phyloP scores from a whole-genome alignment of 2,888 invertebrate genomes.

The Diadegma fenestrale region DNA sequence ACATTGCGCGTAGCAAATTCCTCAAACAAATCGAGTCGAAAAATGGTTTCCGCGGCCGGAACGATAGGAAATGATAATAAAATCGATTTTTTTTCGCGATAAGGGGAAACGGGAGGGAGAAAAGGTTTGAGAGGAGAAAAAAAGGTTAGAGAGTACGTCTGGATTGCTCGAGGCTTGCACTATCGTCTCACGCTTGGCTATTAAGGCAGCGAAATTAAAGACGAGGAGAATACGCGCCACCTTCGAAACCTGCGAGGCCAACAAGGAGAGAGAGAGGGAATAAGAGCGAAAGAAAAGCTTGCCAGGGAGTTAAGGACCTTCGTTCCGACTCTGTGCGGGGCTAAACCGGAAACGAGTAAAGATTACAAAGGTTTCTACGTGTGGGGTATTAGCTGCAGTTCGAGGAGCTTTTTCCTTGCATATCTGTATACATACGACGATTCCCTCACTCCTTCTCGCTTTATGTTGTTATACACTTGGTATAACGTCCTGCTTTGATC shows the following conservation, averaged over 20 bases:
- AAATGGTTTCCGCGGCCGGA: background rate
- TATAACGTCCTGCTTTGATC: constrained; percentile 68
- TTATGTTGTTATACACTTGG: constrained; percentile 43
- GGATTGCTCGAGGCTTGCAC: constrained; percentile 48
- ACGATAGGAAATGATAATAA: background rate
- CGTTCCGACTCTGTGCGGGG: constrained; percentile 46
- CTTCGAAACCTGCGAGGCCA: constrained; percentile 6
- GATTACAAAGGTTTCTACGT: constrained; percentile 66
- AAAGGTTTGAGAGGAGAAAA: background rate
- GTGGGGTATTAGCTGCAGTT: constrained; percentile 64
- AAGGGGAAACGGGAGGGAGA: background rate
- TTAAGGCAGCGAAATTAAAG: constrained; percentile 65
- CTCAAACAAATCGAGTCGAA: background rate
- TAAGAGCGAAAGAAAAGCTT: constrained; percentile 32
- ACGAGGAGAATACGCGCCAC: constrained; percentile 48
- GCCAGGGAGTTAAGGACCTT: constrained; percentile 67
- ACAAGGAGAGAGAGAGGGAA: constrained; percentile 26
- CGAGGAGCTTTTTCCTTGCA: constrained; percentile 47
- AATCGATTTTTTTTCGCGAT: constrained; percentile 9
- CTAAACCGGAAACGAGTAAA: constrained; percentile 67
- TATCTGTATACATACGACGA: background rate
- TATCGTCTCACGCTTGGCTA: constrained; percentile 60
- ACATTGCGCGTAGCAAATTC: background rate
- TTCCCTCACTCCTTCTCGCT: constrained; percentile 20
- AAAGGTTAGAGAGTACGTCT: constrained; percentile 9